Evolutionary conservation across 2,113 vertebrate species (phyloP), one percentile per base, ranked within the genome.

Genomic region (Bubo blakistoni): DNA sequence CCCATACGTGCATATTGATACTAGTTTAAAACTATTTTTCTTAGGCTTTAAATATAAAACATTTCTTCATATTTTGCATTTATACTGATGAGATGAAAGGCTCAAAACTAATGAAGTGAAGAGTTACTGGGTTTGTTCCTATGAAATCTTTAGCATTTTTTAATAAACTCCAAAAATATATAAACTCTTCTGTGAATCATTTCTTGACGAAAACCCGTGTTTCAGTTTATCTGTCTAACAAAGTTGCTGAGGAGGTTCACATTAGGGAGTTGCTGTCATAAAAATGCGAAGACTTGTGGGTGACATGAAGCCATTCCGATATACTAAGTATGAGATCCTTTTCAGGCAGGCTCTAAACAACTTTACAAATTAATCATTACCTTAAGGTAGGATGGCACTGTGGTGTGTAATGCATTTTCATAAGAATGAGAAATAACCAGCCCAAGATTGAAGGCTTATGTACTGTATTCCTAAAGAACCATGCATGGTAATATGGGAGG

Each of bases 251-350:
- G 61, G 88, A 81, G 86, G 42, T 86, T 94, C 92, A 55, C 65
- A 18, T 81, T 25, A 10, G 74, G 81, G 91, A 92, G 90, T 55
- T 92, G 88, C 89, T 96, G 85, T 89, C 84, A n/a, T 22, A 51
- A 66, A 80, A 85, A 72, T 61, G 74, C 14, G 5, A 91, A 82
- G 80, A 66, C 51, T 90, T 93, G 74, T 58, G 49, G 59, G 89
- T 95, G 86, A 57, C 91, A 88, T 70, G 54, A 89, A 78, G 80
- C 81, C 49, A 38, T 86, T 81, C 36, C 61, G 44, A 61, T 77
- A 78, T 69, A 32, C 74, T 49, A 57, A 76, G 38, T 71, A 34
- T 1, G 54, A 57, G 58, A 72, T 94, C 76, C 72, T 94, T 71
- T 55, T 81, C 61, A 94, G 77, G 49, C 51, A 94, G 69, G 25